phyloP scores from a whole-genome alignment of 2,113 vertebrate species.

The Origma solitaria region DNA sequence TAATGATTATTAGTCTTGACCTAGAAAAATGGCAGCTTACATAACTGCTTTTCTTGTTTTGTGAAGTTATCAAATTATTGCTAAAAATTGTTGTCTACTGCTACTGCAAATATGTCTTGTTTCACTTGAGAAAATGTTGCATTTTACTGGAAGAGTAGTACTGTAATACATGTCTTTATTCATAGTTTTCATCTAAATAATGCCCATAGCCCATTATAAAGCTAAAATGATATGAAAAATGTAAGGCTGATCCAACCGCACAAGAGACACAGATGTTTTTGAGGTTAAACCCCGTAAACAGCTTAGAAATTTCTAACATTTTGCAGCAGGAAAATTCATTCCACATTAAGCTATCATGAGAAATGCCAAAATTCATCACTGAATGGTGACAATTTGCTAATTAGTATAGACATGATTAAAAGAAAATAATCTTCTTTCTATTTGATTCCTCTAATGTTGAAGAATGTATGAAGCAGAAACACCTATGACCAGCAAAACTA shows the following conservation, averaged over 20 bases:
- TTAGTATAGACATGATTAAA: not conserved
- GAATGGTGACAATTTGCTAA: not conserved
- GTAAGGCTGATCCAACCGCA: not conserved
- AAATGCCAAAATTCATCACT: not conserved
- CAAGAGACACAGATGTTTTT: not conserved
- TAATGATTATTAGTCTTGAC: not conserved
- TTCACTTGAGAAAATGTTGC: not conserved
- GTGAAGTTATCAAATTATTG: not conserved
- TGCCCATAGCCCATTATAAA: not conserved
- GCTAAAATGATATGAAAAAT: not conserved
- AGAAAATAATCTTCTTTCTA: not conserved
- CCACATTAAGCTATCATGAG: not conserved
- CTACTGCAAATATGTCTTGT: not conserved
- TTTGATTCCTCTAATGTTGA: not conserved
- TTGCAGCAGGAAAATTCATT: not conserved
- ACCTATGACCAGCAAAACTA: not conserved
- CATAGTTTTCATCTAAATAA: not conserved
- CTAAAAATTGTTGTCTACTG: not conserved
- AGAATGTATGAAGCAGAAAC: not conserved
- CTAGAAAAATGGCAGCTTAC: not conserved
- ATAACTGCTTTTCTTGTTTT: not conserved
- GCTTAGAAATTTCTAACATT: not conserved
- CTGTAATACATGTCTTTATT: not conserved
- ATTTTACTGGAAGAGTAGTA: not conserved
- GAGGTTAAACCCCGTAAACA: not conserved